Evolutionary conservation across 2,797 vertebrate species (phyloP), one percentile per base, ranked within the genome.

Genomic region (Chiroxiphia lanceolata): DNA sequence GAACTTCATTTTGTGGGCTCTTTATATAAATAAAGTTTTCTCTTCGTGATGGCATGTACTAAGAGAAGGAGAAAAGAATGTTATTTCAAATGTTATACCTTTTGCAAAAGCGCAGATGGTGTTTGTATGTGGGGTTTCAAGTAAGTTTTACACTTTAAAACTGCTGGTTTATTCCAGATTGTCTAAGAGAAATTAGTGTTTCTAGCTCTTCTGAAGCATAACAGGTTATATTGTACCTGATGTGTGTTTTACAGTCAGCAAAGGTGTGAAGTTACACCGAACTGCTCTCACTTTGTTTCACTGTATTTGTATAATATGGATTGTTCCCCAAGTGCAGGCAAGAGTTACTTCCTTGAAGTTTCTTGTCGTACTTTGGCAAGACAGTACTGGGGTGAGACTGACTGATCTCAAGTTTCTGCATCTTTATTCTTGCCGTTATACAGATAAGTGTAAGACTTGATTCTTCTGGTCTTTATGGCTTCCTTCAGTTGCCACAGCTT

Each of bases 61-160:
- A 70, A 85, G 60, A 91, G 42, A 50, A 60, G 87, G 25, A 84
- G 51, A 80, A 64, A 79, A 83, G 67, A 88, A 67, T 90, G 65
- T 80, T 93, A 42, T 89, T 95, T 88, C 75, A 81, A 94, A 84
- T 87, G 75, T 90, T 94, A 70, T 42, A 91, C 93, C 92, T 96
- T 93, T 93, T 76, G 29, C 68, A 60, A 53, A 88, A 86, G 92
- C 96, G 86, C 96, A 96, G 95, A 96, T 97, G 93, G 97, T 97
- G 87, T 96, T 97, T 96, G 92, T 85, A 64, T 56, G 82, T 13
- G 14, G 77, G 59, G 59, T 82, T 95, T 93, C 27, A 19, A 89
- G 61, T 84, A 89, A 93, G 83, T 95, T 96, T 92, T 82, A 38
- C 9, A 15, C 59, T 56, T 90, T 59, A 78, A 95, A 97, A 72